Base-by-base conservation (phyloP, 2,888 invertebrate species). In the Dynastes tityus region DNA sequence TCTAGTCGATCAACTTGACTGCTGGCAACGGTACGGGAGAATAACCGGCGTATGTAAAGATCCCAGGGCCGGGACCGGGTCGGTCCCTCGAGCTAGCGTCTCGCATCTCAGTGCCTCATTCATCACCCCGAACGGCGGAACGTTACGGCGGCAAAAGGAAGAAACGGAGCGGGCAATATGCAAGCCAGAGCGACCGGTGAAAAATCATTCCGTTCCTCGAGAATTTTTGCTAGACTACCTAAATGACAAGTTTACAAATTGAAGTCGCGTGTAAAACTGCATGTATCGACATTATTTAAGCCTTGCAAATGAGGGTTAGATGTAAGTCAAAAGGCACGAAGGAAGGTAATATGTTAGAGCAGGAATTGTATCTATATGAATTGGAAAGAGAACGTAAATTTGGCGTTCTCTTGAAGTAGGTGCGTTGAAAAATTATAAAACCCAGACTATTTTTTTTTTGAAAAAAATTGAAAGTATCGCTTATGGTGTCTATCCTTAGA, bases 161-260 rank as follows among this genome's bases (percentile, higher is more conserved):
- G 65, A 65, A 13, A 16, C 65, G 37, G 40, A 65, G 22, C 40
- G 40, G 16, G 65, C 65, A 65, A 65, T 65, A 65, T 65, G 65
- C 45, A 11, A 45, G 40, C 9, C 65, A 45, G 40, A 13, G 40
- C n/a, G 37, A 16, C 40, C 37, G 13, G 40, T 65, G 65, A 65
- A 65, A 65, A 65, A 65, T 65, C 65, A 65, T 37, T 45, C 40
- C 65, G 65, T 65, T 65, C 40, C 16, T 40, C 65, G 65, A n/a
- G 40, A 65, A 65, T 65, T 65, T 40, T 65, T 45, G 65, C 40
- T 65, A 65, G 13, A 65, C 65, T 65, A 40, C 40, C 65, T 65
- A 65, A 65, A 65, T 65, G 65, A 65, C 65, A 65, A 65, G 37
- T 40, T 11, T 40, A 65, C 65, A 65, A 65, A 65, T 65, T 40